Evolutionary conservation across 1,140 invertebrate genomes (phyloP), one percentile per base, ranked within the genome.

Genomic region (Hylaeus anthracinus): DNA sequence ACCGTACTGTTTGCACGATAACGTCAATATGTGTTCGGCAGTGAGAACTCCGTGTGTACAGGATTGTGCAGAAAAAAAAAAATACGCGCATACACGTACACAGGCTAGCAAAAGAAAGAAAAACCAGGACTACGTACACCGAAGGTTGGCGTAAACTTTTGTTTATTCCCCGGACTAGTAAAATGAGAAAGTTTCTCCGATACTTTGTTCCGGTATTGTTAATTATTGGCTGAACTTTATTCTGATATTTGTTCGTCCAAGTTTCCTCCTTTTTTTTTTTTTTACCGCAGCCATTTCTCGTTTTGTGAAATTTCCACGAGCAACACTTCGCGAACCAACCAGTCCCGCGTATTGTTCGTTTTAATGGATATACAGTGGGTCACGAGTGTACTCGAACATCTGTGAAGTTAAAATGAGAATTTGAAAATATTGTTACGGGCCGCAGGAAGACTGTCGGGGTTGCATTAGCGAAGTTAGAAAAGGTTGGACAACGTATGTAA

Each of bases 1-100:
- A 48, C 76, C 60, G 71, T 76, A 82, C 71, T 88, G 79, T 87
- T 88, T 88, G 81, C 79, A 64, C 83, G 79, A 87, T 83, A 86
- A 82, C 80, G 83, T 89, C 83, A 88, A 88, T 87, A 87, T 80
- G 71, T 84, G 78, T 84, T 43, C 65, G 74, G 43, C 60, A 81
- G 71, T 77, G 81, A 86, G 86, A 79, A 58, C 79, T 55, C 60
- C 64, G 67, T 71, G 83, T 76, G 56, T 71, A 72, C 48, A 82
- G 61, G 66, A 63, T 60, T 71, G 51, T 9, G 67, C 58, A 67
- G 39, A 39, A 72, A 64, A 63, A 66, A 66, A 64, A 63, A 66
- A 26, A 26, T 26, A 26, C 26, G 26, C 56, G 70, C 26, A 72
- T 14, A 71, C 12, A 26, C 43, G 45, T 1, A 39, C 43, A 75